phyloP scores from a whole-genome alignment of 2,113 vertebrate genomes.

The Oceanodroma tethys region DNA sequence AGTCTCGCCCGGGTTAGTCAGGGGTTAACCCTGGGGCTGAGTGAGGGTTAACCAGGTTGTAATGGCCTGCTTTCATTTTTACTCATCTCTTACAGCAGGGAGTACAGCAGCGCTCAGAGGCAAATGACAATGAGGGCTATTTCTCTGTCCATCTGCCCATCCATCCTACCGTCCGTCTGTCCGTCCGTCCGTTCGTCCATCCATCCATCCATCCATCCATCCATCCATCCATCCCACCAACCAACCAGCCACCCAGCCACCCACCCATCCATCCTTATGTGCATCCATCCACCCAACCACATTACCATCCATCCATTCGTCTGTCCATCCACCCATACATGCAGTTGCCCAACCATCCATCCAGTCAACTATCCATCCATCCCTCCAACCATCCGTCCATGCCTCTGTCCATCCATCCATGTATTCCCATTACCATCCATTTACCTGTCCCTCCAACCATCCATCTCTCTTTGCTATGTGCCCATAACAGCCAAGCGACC shows the following conservation, averaged over 20 bases:
- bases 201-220: background rate
- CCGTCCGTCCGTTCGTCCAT: no score
- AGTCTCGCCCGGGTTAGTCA: background rate
- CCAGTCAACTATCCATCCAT: no score
- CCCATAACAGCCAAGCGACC: fast-evolving
- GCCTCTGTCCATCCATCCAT: no score
- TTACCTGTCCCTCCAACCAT: background rate
- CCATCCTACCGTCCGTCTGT: fast-evolving
- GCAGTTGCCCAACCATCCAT: background rate
- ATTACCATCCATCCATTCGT: background rate
- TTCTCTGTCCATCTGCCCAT: background rate
- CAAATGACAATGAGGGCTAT: background rate
- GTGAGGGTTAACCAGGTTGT: background rate
- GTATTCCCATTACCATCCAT: no score
- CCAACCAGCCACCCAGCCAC: no score
- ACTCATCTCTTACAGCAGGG: background rate
- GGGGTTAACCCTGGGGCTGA: background rate
- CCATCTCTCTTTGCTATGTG: no score
- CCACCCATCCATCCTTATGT: no score
- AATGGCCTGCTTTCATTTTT: fast-evolving
- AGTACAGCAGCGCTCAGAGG: background rate
- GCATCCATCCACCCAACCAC: no score
- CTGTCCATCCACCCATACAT: no score
- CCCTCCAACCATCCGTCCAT: no score
- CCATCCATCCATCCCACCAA: no score